A percentile compares a stretch with the other conserved stretches of the same genome.
Evolutionary conservation across 2,113 vertebrate genomes (phyloP).

Genomic region (Rhea americana): DNA sequence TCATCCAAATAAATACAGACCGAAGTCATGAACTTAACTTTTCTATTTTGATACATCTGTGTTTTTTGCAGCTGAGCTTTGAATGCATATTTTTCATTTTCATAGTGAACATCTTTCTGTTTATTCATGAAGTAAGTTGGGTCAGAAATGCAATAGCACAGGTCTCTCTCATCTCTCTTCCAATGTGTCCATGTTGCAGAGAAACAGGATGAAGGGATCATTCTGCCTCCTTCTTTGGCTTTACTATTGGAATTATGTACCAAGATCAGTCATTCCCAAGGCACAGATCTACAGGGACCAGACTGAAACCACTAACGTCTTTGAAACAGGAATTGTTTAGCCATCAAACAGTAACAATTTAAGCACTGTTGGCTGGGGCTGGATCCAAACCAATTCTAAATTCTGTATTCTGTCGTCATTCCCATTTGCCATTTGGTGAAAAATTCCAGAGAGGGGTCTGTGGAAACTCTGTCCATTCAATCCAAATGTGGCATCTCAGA

Average conservation of each 20-base stretch:
- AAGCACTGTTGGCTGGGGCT: background rate
- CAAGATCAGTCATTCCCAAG: background rate
- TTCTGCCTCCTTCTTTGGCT: background rate
- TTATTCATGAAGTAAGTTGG: constrained; percentile 20
- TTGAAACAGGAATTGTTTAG: constrained; percentile 5
- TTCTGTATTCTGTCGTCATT: constrained; percentile 6
- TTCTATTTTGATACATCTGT: constrained; percentile 18
- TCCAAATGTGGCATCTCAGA: background rate
- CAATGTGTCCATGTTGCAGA: background rate
- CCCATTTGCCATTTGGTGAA: background rate
- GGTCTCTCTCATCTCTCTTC: background rate
- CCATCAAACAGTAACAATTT: background rate
- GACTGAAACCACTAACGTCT: background rate
- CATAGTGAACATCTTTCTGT: constrained; percentile 12
- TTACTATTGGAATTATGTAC: background rate
- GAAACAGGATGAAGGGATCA: background rate
- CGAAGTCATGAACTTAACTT: constrained; percentile 21
- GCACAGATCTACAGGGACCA: background rate
- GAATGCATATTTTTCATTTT: constrained; percentile 33
- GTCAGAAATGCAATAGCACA: accelerated
- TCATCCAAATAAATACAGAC: constrained; percentile 21
- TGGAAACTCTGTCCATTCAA: background rate
- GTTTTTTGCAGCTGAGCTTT: background rate
- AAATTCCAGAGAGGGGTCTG: background rate
- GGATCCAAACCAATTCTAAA: background rate